Percentiles rank a stretch among this genome's conserved stretches.
These are phyloP conservation scores for Atrichornis clamosus DNA, from an alignment of 2,113 vertebrate genomes.

Conservation along the genomic window DNA sequence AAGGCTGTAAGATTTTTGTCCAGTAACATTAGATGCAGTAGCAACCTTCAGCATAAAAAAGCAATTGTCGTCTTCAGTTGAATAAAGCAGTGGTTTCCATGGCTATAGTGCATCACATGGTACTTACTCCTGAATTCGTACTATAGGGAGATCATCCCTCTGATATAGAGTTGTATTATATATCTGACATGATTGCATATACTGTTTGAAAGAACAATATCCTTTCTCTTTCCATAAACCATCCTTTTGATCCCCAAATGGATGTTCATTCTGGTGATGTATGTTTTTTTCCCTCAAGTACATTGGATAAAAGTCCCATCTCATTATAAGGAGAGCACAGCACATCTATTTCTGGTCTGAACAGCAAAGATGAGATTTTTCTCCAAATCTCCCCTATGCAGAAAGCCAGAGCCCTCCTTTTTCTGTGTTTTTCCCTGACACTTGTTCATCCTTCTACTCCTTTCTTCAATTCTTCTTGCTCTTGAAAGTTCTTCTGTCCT, in stretches of 20 bases:
- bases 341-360: neutral
- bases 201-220: neutral
- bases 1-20: neutral
- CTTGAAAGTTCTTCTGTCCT: neutral
- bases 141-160: neutral
- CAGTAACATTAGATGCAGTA: neutral
- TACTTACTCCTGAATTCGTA: neutral
- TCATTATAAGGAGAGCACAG: neutral
- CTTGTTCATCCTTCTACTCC: neutral
- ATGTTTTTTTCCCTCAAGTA: neutral
- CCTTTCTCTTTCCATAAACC: neutral
- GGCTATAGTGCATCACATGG: neutral
- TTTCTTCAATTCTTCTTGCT: neutral
- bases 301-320: neutral
- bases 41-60: neutral
- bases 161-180: neutral
- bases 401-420: neutral
- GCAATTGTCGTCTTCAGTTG: neutral
- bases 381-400: neutral
- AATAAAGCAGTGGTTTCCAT: constrained; percentile 6
- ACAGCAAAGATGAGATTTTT: neutral
- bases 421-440: neutral
- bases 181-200: neutral
- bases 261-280: neutral
- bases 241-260: neutral